A percentile compares a stretch with the other conserved stretches of the same genome.
phyloP scores from a whole-genome alignment of 2,113 vertebrate genomes.

The Chlorodrepanis virens region DNA sequence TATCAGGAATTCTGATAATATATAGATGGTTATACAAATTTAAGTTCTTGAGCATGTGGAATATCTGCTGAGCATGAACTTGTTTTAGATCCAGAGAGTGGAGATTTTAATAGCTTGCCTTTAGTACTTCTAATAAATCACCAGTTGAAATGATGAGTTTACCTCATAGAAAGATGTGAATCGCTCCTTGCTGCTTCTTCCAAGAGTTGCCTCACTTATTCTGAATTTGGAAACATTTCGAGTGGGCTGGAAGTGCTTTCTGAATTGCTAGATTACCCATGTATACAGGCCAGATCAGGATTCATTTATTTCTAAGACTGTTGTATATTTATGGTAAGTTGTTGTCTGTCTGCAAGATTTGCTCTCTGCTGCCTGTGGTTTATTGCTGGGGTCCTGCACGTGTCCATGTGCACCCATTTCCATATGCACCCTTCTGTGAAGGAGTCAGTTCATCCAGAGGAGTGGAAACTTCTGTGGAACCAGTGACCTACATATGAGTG shows the following conservation, averaged over 20 bases:
- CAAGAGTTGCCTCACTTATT: constrained; percentile 60
- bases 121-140: constrained; percentile 46
- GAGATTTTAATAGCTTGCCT: constrained; percentile 30
- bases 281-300: not conserved
- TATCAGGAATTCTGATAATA: not conserved
- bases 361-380: not conserved
- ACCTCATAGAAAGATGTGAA: constrained; percentile 47
- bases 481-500: not conserved
- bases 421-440: not conserved
- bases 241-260: constrained; percentile 32
- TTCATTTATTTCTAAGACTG: not conserved
- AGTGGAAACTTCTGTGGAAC: not conserved
- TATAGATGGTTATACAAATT: not conserved
- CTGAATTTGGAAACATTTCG: constrained; percentile 46
- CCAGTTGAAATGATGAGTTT: constrained; percentile 2
- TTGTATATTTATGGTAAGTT: not conserved
- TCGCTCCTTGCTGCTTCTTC: constrained; percentile 25
- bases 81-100: constrained; percentile 5
- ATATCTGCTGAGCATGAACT: not conserved
- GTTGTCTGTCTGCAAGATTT: rapidly evolving
- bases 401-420: not conserved
- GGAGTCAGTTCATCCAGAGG: not conserved
- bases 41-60: not conserved
- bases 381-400: not conserved
- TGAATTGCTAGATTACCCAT: constrained; percentile 30